Conservation (phyloP, 64 coral and sea anemone species). For the Cladopsammia gracilis region DNA sequence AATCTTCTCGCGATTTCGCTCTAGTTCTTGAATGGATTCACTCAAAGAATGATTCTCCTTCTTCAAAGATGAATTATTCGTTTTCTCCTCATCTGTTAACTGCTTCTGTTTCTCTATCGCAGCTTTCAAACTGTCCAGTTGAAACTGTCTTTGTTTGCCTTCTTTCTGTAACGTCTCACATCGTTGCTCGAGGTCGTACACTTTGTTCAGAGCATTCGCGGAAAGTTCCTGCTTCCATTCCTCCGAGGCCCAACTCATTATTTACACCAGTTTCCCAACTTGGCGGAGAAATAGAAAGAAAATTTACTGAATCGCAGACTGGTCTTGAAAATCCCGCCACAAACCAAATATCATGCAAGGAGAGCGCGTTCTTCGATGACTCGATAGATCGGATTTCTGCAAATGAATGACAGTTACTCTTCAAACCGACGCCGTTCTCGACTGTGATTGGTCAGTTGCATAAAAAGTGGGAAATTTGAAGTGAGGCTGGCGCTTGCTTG, state of each 20-base stretch:
- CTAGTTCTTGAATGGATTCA: constrained; percentile 83
- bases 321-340: constrained; percentile 12
- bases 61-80: constrained; percentile 53
- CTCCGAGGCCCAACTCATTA: constrained; percentile 96
- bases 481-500: constrained; percentile 1
- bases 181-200: constrained; percentile 83
- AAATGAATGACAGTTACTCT: constrained; percentile 11
- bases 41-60: constrained; percentile 77
- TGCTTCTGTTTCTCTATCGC: constrained; percentile 90
- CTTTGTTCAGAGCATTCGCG: constrained; percentile 81
- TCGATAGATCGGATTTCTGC: background rate
- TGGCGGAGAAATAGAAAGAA: background rate
- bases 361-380: background rate
- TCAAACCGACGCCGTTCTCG: background rate
- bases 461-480: constrained; percentile 29
- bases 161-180: constrained; percentile 86
- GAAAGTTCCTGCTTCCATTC: constrained; percentile 94
- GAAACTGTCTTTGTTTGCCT: constrained; percentile 86
- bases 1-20: constrained; percentile 73
- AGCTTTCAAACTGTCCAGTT: constrained; percentile 87
- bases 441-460: constrained; percentile 32
- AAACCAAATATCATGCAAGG: background rate
- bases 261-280: background rate
- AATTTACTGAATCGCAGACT: background rate
- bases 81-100: constrained; percentile 82